These are phyloP conservation scores for Cephus pulcher DNA, from an alignment of 2,888 invertebrate genomes.

Conservation along the genomic window DNA sequence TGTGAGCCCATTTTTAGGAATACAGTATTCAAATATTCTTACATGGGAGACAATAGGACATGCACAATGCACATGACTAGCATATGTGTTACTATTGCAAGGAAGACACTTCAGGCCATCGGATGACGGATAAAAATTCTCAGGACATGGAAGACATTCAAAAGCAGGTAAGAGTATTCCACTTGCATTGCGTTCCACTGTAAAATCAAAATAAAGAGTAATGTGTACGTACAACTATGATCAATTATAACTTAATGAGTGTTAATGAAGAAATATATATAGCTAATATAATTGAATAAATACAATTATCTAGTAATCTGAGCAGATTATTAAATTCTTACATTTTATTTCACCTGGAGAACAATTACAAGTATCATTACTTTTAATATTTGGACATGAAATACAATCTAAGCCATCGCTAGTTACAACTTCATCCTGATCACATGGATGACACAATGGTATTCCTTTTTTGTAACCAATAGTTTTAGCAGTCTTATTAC, in stretches of 20 bases:
- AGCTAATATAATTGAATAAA: not conserved
- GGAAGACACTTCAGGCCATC: conserved; percentile 62
- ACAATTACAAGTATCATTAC: conserved; percentile 44
- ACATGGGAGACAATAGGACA: conserved; percentile 59
- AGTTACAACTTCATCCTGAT: conserved; percentile 52
- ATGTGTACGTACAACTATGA: conserved; percentile 13
- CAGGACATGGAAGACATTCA: conserved; percentile 64
- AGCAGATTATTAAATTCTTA: conserved; percentile 32
- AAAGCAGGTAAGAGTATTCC: conserved; percentile 55
- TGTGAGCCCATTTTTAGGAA: conserved; percentile 48
- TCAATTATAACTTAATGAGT: not conserved
- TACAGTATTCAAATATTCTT: conserved; percentile 58
- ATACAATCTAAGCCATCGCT: conserved; percentile 59
- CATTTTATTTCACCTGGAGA: conserved; percentile 54
- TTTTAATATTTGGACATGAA: conserved; percentile 46
- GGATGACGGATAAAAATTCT: conserved; percentile 61
- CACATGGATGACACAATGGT: conserved; percentile 57
- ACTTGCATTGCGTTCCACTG: conserved; percentile 62
- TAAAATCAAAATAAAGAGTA: conserved; percentile 23
- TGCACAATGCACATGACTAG: conserved; percentile 51
- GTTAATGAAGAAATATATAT: not conserved
- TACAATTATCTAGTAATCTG: conserved; percentile 16
- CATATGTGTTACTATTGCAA: conserved; percentile 47
- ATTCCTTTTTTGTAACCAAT: conserved; percentile 43
- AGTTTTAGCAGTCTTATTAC: conserved; percentile 61